Conservation (phyloP, 2,113 vertebrate species). For the Carassius carassius region DNA sequence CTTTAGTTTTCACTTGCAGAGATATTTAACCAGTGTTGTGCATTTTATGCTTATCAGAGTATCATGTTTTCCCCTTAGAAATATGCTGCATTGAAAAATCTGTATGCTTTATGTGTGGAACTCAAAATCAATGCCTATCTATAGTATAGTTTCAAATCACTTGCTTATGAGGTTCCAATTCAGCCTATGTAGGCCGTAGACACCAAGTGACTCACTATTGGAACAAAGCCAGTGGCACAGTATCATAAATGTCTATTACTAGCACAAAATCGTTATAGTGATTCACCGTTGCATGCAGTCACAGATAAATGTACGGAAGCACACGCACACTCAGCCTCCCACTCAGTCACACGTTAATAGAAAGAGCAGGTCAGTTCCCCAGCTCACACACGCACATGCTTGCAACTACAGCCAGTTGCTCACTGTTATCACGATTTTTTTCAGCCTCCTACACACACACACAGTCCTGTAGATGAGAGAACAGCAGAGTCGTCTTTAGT, state of each 20-base stretch:
- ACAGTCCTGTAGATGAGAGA: constrained; percentile 8
- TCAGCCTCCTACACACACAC: constrained; percentile 42
- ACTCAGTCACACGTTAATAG: constrained; percentile 41
- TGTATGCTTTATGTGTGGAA: no score
- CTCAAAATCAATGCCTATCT: not conserved
- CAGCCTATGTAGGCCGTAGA: not conserved
- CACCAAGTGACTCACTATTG: not conserved
- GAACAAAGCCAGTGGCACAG: not conserved
- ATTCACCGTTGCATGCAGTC: constrained; percentile 16
- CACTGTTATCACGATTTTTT: constrained; percentile 43
- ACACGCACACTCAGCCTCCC: constrained; percentile 45
- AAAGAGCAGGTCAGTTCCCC: constrained; percentile 48
- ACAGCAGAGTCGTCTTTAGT: constrained; percentile 5
- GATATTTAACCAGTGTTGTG: no score
- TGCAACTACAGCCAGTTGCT: constrained; percentile 40
- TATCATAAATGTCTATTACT: constrained; percentile 4
- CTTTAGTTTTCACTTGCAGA: no score
- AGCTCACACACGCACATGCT: constrained; percentile 42
- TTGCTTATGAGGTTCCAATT: not conserved
- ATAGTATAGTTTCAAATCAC: not conserved
- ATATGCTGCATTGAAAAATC: no score
- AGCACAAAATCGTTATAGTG: constrained; percentile 10
- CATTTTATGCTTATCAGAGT: no score
- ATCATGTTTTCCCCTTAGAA: no score
- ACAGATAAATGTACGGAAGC: not conserved